Evolutionary conservation across 1,140 invertebrate species (phyloP).

Genomic region (Acarapis woodi): DNA sequence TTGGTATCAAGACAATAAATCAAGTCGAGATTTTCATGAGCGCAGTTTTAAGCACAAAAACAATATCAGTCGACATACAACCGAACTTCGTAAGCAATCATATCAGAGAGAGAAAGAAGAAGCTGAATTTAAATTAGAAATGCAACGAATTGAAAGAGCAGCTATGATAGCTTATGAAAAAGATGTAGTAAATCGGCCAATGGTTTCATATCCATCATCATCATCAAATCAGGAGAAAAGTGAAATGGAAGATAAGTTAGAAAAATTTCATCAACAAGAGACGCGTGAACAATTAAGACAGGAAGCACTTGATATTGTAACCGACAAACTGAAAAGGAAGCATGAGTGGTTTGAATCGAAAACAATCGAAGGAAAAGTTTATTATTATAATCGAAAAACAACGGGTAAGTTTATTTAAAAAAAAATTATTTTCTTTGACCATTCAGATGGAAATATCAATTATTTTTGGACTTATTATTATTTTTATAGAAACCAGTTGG

Average conservation of each 20-base stretch:
- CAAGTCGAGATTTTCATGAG: constrained; percentile 82
- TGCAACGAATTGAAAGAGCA: constrained; percentile 61
- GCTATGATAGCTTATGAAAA: constrained; percentile 50
- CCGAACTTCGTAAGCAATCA: constrained; percentile 27
- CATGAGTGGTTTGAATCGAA: constrained; percentile 12
- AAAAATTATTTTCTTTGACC: background rate
- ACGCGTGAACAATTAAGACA: constrained; percentile 2
- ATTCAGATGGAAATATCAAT: background rate
- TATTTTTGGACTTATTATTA: background rate
- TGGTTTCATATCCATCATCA: constrained; percentile 15
- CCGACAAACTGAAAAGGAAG: constrained; percentile 6
- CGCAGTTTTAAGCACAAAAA: constrained; percentile 71
- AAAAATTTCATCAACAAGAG: background rate
- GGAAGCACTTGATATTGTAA: constrained; percentile 6
- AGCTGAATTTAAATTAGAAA: constrained; percentile 40
- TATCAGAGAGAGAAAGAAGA: constrained; percentile 32
- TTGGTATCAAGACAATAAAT: constrained; percentile 90
- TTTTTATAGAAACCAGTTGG: constrained; percentile 5
- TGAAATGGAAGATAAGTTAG: background rate
- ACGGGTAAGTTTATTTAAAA: constrained; percentile 7
- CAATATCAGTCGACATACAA: constrained; percentile 59
- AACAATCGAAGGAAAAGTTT: constrained; percentile 11
- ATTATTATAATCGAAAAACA: constrained; percentile 13
- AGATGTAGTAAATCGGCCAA: constrained; percentile 37
- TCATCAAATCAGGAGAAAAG: background rate